phyloP scores from a whole-genome alignment of 1,140 invertebrate genomes.

The Semibalanus balanoides region DNA sequence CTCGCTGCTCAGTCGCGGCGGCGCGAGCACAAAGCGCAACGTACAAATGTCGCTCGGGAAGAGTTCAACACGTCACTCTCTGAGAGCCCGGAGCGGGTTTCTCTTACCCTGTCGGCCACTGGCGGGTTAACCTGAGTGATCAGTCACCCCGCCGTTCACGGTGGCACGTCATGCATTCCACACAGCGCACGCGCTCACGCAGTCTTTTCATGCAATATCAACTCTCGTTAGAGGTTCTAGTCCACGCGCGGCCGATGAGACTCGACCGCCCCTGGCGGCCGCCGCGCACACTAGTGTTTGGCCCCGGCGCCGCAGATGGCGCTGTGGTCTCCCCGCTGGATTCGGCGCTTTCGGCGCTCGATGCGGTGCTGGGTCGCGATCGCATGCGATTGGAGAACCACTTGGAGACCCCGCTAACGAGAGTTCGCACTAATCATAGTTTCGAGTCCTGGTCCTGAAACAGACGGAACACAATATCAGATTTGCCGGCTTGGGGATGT shows the following conservation, averaged over 20 bases:
- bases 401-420: background rate
- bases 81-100: no score
- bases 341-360: background rate
- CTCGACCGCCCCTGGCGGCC: background rate
- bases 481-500: no score
- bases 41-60: no score
- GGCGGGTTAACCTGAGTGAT: no score
- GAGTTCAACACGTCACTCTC: no score
- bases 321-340: background rate
- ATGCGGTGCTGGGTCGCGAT: background rate
- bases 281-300: background rate
- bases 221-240: background rate
- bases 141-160: background rate
- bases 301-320: background rate
- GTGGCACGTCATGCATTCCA: background rate
- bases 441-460: constrained; percentile 4
- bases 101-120: no score
- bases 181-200: background rate
- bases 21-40: no score
- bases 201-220: background rate
- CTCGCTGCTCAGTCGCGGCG: no score
- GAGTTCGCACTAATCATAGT: background rate
- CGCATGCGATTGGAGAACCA: background rate
- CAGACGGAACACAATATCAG: no score
- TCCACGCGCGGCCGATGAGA: background rate